Conservation (phyloP, 2,888 invertebrate genomes). For the Tachina grossa region DNA sequence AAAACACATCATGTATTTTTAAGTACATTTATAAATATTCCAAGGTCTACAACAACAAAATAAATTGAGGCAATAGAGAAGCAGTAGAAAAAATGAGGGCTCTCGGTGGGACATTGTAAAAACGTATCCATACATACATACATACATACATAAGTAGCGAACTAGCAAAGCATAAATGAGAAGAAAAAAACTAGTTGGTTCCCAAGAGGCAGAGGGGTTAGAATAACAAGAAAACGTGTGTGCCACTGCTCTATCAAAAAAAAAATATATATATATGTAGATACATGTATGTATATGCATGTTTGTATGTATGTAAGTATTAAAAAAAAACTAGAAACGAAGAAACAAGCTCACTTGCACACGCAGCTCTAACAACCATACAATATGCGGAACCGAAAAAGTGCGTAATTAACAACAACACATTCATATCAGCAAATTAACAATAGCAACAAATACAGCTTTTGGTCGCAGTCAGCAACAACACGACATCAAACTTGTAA, state of each 20-base stretch:
- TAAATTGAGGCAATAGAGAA: conserved; percentile 20
- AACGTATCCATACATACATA: background rate
- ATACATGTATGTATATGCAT: background rate
- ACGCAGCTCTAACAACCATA: conserved; percentile 36
- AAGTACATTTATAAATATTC: conserved; percentile 23
- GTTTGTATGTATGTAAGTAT: background rate
- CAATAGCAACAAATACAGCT: background rate
- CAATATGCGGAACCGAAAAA: conserved; percentile 57
- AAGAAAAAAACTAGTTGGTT: conserved; percentile 50
- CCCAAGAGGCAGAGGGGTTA: conserved; percentile 63
- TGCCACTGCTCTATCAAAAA: conserved; percentile 33
- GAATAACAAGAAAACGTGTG: conserved; percentile 17
- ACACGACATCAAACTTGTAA: background rate
- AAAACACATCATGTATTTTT: background rate
- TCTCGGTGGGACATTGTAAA: conserved; percentile 48
- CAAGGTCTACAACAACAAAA: conserved; percentile 57
- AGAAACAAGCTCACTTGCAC: background rate
- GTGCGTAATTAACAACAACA: conserved; percentile 45
- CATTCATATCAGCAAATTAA: conserved; percentile 34
- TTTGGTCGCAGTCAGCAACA: conserved; percentile 31
- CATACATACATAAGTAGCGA: background rate
- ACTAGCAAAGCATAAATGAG: background rate
- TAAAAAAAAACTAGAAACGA: too few species aligned
- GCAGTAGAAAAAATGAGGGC: conserved; percentile 50
- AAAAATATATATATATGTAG: background rate